A percentile compares a stretch with the other conserved stretches of the same genome.
Evolutionary conservation across 2,888 invertebrate species (phyloP).

Genomic region (Morpho achilles): DNA sequence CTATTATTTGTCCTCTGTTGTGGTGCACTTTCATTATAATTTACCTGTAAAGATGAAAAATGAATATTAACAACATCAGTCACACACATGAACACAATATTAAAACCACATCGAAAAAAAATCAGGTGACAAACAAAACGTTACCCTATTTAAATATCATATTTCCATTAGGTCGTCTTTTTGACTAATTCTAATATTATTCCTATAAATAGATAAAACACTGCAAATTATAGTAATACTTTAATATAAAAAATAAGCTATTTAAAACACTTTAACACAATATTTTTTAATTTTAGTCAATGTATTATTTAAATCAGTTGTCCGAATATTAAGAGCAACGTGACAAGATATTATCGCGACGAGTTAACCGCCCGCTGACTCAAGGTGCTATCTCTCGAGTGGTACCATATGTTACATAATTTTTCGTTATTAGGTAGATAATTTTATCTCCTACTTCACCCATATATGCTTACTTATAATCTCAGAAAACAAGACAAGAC

Average conservation of each 20-base stretch:
- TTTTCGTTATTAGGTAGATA: conserved; percentile 48
- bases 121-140: too few relatives aligned
- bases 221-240: too few relatives aligned
- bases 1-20: conserved; percentile 52
- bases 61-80: conserved; percentile 8
- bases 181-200: too few relatives aligned
- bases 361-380: conserved; percentile 43
- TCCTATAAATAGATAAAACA: too few relatives aligned
- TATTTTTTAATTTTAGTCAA: not conserved
- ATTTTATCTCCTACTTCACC: conserved; percentile 46
- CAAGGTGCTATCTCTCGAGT: conserved; percentile 52
- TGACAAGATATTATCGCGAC: conserved; percentile 26
- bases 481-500: conserved; percentile 11
- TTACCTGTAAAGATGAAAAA: conserved; percentile 57
- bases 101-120: too few relatives aligned
- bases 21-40: conserved; percentile 63
- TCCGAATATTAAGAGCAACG: conserved; percentile 10
- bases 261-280: too few relatives aligned
- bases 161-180: too few relatives aligned
- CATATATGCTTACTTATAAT: conserved; percentile 22
- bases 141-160: too few relatives aligned
- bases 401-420: conserved; percentile 57
- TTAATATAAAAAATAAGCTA: too few relatives aligned
- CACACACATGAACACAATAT: not conserved
- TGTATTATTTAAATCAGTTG: conserved; percentile 2